Evolutionary conservation across 2,113 vertebrate species (phyloP).

Genomic region (Accipiter virgatus): DNA sequence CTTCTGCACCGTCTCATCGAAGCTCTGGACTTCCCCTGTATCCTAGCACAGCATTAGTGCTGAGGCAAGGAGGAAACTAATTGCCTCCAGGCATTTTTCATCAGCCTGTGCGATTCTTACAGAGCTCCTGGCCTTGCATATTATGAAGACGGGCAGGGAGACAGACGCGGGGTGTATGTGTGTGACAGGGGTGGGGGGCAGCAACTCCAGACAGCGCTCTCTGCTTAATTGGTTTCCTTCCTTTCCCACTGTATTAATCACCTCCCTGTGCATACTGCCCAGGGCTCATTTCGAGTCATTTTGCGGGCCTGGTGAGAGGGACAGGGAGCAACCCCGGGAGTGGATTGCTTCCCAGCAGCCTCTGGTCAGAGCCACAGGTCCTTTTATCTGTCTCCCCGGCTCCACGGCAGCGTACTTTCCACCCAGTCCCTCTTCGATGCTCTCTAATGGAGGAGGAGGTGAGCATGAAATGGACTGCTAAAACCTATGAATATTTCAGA

Average conservation of each 20-base stretch:
- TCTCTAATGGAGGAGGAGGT: constrained; percentile 64
- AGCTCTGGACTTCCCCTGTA: background rate
- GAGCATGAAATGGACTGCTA: constrained; percentile 65
- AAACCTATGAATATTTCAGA: constrained; percentile 77
- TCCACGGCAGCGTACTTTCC: background rate
- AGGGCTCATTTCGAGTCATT: background rate
- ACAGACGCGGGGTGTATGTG: background rate
- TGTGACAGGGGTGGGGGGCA: background rate
- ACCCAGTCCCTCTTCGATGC: background rate
- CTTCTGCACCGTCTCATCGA: background rate
- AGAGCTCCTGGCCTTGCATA: background rate
- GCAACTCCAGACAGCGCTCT: background rate
- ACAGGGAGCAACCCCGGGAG: background rate
- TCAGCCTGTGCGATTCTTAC: background rate
- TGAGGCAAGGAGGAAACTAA: background rate
- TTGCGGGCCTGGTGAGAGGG: background rate
- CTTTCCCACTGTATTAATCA: background rate
- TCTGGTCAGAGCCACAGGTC: background rate
- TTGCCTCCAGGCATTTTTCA: background rate
- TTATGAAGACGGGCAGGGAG: background rate
- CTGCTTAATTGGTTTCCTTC: background rate
- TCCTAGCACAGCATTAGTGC: background rate
- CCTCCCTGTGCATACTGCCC: background rate
- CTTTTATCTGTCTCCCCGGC: background rate
- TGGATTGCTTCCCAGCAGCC: background rate